Evolutionary conservation across 2,888 invertebrate species (phyloP).

Genomic region (Pharmacophagus antenor): DNA sequence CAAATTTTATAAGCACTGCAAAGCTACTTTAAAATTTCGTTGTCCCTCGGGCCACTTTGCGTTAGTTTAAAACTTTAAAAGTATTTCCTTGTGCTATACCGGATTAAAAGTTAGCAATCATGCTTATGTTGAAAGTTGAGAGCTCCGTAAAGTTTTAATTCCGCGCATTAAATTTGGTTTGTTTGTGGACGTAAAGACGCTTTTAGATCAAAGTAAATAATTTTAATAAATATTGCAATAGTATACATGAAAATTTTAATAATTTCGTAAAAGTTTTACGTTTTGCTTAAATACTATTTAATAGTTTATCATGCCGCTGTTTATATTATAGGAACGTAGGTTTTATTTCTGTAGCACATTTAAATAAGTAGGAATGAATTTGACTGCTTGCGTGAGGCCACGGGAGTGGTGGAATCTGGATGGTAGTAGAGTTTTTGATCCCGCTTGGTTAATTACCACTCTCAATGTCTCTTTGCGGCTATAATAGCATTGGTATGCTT

Average conservation of each 20-base stretch:
- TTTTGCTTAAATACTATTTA: background rate
- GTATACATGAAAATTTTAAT: too few relatives aligned
- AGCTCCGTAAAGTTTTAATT: conserved; percentile 20
- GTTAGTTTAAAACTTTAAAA: conserved; percentile 30
- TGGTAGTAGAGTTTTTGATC: too few relatives aligned
- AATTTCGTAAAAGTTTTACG: background rate
- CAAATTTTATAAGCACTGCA: conserved; percentile 11
- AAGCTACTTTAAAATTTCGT: conserved; percentile 22
- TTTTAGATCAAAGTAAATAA: background rate
- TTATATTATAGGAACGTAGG: background rate
- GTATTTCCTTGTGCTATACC: conserved; percentile 29
- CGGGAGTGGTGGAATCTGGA: too few relatives aligned
- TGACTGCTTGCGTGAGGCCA: too few relatives aligned
- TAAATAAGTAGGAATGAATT: too few relatives aligned
- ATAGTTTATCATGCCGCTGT: background rate
- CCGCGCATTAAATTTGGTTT: conserved; percentile 14
- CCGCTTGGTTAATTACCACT: too few relatives aligned
- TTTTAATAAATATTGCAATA: background rate
- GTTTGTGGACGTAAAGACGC: conserved; percentile 3
- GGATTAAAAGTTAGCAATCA: conserved; percentile 30
- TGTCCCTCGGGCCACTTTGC: conserved; percentile 24
- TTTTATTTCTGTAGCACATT: too few relatives aligned
- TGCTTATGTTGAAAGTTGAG: conserved; percentile 19
- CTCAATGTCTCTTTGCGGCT: too few relatives aligned
- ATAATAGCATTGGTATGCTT: too few relatives aligned